These are phyloP conservation scores for Podilymbus podiceps DNA, from an alignment of 2,113 vertebrate species.

Conservation along the genomic window DNA sequence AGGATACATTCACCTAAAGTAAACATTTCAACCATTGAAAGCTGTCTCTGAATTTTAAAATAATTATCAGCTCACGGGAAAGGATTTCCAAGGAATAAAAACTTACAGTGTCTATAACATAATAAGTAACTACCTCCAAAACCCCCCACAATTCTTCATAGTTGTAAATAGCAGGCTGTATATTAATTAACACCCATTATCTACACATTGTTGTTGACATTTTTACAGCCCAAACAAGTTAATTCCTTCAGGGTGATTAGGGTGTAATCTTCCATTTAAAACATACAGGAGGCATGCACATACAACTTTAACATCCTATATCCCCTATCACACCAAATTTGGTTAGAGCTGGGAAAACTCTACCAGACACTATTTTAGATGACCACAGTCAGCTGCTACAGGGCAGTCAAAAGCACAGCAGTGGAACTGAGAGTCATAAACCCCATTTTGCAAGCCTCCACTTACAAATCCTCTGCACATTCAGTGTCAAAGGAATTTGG, in stretches of 20 bases:
- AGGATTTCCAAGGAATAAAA: not conserved
- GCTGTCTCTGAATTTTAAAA: not conserved
- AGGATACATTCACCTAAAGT: not conserved
- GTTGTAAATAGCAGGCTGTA: not conserved
- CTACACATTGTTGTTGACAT: not conserved
- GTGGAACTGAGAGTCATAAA: not conserved
- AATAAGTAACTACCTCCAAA: not conserved
- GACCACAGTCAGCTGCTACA: not conserved
- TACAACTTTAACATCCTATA: not conserved
- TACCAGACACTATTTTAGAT: not conserved
- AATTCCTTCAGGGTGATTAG: not conserved
- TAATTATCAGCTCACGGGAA: not conserved
- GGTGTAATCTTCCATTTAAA: not conserved
- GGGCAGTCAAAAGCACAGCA: not conserved
- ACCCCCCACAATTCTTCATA: accelerated
- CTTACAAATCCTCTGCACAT: not conserved
- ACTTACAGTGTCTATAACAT: not conserved
- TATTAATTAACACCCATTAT: not conserved
- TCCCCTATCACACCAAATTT: not conserved
- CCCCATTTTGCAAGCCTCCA: not conserved
- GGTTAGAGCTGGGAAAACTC: not conserved
- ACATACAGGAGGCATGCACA: not conserved
- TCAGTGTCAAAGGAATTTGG: not conserved
- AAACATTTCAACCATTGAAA: not conserved
- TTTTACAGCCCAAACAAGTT: not conserved